Evolutionary conservation across 1,140 invertebrate genomes (phyloP).

Genomic region (Parasteatoda tepidariorum): DNA sequence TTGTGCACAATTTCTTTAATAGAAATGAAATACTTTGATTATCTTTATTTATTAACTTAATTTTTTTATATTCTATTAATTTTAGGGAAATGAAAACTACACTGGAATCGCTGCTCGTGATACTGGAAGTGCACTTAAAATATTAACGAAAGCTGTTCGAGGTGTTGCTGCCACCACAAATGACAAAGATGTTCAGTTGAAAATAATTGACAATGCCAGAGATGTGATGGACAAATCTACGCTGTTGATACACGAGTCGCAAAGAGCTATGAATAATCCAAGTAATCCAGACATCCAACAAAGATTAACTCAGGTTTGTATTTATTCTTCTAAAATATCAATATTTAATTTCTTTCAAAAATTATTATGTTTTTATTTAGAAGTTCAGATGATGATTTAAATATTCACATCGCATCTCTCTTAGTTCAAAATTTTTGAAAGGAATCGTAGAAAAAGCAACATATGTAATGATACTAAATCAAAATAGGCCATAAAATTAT

Average conservation of each 20-base stretch:
- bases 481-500: no score
- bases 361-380: constrained; percentile 60
- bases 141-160: constrained; percentile 78
- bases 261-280: constrained; percentile 75
- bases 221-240: constrained; percentile 83
- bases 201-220: constrained; percentile 79
- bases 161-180: constrained; percentile 79
- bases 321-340: no score
- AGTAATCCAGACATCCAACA: constrained; percentile 73
- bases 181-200: constrained; percentile 74
- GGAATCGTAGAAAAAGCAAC: no score
- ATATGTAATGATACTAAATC: no score
- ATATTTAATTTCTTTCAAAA: background rate
- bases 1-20: no score
- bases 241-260: constrained; percentile 82
- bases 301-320: constrained; percentile 73
- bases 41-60: no score
- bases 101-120: constrained; percentile 85
- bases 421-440: no score
- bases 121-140: constrained; percentile 79
- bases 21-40: no score
- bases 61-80: no score
- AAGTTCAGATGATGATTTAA: background rate
- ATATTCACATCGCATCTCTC: background rate
- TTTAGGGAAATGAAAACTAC: constrained; percentile 81